Evolutionary conservation across 2,797 vertebrate species (phyloP).

Genomic region (Rhyacichthys aspro): DNA sequence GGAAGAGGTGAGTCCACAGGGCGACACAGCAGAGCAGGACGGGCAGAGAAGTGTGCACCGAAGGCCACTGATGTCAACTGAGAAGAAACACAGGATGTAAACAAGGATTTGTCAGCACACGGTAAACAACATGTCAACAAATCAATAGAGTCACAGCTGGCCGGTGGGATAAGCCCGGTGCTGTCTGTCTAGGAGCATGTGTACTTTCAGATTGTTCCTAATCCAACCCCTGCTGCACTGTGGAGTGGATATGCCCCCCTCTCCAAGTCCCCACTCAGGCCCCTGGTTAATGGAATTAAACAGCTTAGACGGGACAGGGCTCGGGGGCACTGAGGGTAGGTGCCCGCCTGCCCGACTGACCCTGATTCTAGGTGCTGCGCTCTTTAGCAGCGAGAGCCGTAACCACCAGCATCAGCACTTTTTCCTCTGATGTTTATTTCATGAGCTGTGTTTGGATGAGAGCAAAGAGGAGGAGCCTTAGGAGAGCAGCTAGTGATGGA

Average conservation of each 20-base stretch:
- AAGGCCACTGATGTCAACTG: conserved; percentile 58
- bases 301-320: conserved; percentile 47
- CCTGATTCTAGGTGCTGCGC: conserved; percentile 33
- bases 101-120: conserved; percentile 43
- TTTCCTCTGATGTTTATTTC: conserved; percentile 7
- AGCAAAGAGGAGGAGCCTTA: not conserved
- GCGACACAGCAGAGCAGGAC: conserved; percentile 32
- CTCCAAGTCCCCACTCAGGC: conserved; percentile 27
- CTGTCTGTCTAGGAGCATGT: conserved; percentile 41
- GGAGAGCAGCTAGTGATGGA: not conserved
- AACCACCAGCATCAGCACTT: conserved; percentile 2
- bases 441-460: not conserved
- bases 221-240: conserved; percentile 48
- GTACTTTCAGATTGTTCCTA: conserved; percentile 57
- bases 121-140: conserved; percentile 55
- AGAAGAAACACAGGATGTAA: conserved; percentile 46
- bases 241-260: conserved; percentile 43
- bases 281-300: conserved; percentile 63
- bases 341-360: conserved; percentile 48
- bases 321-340: conserved; percentile 14
- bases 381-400: conserved; percentile 5
- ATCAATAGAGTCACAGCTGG: conserved; percentile 55
- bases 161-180: conserved; percentile 49
- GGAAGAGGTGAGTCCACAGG: conserved; percentile 49
- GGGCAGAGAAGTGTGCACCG: conserved; percentile 29